phyloP scores from a whole-genome alignment of 2,113 vertebrate species.

The Macaca fascicularis region DNA sequence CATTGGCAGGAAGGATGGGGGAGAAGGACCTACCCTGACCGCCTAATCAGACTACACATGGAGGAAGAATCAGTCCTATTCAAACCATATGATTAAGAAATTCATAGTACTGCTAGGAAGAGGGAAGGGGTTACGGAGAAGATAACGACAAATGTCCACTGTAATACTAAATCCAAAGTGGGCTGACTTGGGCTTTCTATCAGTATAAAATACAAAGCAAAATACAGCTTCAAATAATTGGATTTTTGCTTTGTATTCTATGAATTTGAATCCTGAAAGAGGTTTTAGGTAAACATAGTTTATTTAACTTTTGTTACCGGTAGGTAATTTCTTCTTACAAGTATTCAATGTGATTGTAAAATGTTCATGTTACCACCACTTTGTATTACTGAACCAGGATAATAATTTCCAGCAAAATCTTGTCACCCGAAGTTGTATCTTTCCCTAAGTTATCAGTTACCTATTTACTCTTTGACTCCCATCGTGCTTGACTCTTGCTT shows the following conservation, averaged over 20 bases:
- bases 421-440: conserved; percentile 84
- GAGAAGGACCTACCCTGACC: neutral
- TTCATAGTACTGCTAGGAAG: neutral
- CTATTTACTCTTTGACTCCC: conserved; percentile 87
- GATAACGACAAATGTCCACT: neutral
- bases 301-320: conserved; percentile 91
- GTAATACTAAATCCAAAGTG: conserved; percentile 92
- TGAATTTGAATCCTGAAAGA: conserved; percentile 91
- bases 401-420: conserved; percentile 83
- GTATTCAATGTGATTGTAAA: conserved; percentile 85
- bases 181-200: conserved; percentile 92
- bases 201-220: conserved; percentile 92
- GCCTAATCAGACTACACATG: neutral
- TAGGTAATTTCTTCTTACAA: conserved; percentile 90
- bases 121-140: neutral
- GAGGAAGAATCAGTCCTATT: neutral
- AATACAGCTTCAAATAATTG: conserved; percentile 93
- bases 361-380: conserved; percentile 87
- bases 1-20: neutral
- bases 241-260: conserved; percentile 92
- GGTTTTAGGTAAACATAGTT: conserved; percentile 89
- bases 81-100: neutral
- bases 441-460: conserved; percentile 87
- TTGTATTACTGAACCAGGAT: conserved; percentile 88
- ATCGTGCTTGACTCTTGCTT: conserved; percentile 89